These are phyloP conservation scores for Scophthalmus maximus DNA, from an alignment of 2,113 vertebrate genomes.

Conservation along the genomic window DNA sequence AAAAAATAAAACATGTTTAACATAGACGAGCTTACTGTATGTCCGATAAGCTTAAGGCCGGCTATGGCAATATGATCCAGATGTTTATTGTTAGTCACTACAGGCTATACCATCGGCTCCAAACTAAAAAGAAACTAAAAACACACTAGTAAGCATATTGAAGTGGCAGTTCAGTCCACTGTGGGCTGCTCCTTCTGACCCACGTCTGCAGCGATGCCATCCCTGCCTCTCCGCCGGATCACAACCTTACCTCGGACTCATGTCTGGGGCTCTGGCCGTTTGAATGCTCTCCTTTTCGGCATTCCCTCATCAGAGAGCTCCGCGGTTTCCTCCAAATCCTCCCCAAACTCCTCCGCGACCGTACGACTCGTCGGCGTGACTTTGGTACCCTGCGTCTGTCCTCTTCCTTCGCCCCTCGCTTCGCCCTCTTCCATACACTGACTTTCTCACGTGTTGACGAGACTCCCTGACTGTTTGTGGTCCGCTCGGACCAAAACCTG, in stretches of 20 bases:
- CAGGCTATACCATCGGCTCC: slow-evolving; percentile 11
- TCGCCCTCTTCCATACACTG: slow-evolving; percentile 43
- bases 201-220: slow-evolving; percentile 25
- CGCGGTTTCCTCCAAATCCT: slow-evolving; percentile 44
- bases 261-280: slow-evolving; percentile 80
- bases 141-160: neutral
- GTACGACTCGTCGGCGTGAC: slow-evolving; percentile 44
- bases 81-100: slow-evolving; percentile 13
- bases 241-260: slow-evolving; percentile 82
- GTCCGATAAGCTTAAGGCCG: slow-evolving; percentile 17
- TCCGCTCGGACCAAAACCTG: slow-evolving; percentile 62
- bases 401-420: slow-evolving; percentile 24
- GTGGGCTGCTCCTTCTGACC: neutral
- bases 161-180: neutral
- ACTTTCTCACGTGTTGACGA: slow-evolving; percentile 68
- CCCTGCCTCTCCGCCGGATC: slow-evolving; percentile 27
- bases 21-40: neutral
- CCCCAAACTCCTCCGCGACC: slow-evolving; percentile 21
- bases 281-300: slow-evolving; percentile 66
- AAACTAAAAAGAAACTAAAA: neutral
- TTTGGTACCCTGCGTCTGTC: slow-evolving; percentile 5
- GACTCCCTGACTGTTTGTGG: slow-evolving; percentile 75
- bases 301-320: slow-evolving; percentile 70
- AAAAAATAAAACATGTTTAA: neutral
- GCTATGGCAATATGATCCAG: slow-evolving; percentile 33